Evolutionary conservation across 2,888 invertebrate species (phyloP), one percentile per base, ranked within the genome.

Genomic region (Rhyacophila evoluta): DNA sequence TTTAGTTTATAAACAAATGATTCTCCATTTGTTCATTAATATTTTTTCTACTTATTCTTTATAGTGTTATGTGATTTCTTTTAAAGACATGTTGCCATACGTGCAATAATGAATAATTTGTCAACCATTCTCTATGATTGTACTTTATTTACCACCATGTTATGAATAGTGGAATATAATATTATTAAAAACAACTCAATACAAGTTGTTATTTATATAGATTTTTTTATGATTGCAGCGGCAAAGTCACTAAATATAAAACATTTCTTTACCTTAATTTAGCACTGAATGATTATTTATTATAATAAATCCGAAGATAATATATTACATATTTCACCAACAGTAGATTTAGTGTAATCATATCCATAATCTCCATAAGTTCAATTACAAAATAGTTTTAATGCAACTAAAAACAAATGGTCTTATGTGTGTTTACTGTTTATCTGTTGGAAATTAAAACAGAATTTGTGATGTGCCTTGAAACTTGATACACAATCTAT

Each of bases 1-100:
- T 74, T 74, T 78, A 78, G 72, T 77, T 77, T 25, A 39, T 69
- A 68, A 28, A 15, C 29, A 27, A 72, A 77, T 73, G 55, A 73
- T 77, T 77, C 55, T 55, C 55, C 15, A 19, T 55, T 2, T 1
- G 55, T 55, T 55, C 15, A 55, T 12, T 55, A 55, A 19, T 55
- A 55, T 55, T 55, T 55, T 55, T 25, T 55, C 55, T 55, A 74
- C 67, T 25, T 33, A 25, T 39, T 25, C 69, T 70, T 68, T 69
- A 33, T 74, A 41, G 73, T 36, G 55, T 55, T 75, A 70, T 6
- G 75, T 39, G 70, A 69, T 55, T 55, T 55, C 55, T 55, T 55
- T 55, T 55, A 25, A 55, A 55, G 55, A 55, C 12, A 19, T 4
- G 55, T 55, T 19, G 25, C 55, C 55, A 19, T 8, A 19, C 19